phyloP scores from a whole-genome alignment of 2,797 vertebrate genomes.

The Numenius phaeopus region DNA sequence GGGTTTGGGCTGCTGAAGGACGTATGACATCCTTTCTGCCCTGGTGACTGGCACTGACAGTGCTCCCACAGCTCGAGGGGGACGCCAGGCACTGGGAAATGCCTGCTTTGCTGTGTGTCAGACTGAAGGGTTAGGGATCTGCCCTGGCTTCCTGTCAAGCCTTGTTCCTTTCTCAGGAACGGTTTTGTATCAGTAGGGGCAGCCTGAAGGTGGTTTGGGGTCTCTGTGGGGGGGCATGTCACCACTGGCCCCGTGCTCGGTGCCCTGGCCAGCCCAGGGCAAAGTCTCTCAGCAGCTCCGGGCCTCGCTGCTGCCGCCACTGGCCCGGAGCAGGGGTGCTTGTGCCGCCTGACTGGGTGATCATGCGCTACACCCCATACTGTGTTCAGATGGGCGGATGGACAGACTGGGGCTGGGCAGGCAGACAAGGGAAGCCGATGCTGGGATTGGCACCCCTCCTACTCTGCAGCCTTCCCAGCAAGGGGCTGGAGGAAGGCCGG shows the following conservation, averaged over 20 bases:
- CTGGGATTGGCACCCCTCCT: fast-evolving
- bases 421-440: fast-evolving
- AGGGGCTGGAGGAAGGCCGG: not conserved
- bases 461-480: fast-evolving
- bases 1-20: not conserved
- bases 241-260: fast-evolving
- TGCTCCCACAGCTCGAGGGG: fast-evolving
- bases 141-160: fast-evolving
- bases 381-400: fast-evolving
- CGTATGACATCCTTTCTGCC: not conserved
- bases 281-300: not conserved
- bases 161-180: not conserved
- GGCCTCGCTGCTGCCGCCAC: fast-evolving
- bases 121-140: not conserved
- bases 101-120: fast-evolving
- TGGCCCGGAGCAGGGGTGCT: fast-evolving
- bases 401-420: not conserved
- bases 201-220: not conserved
- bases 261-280: not conserved
- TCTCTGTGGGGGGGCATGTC: not conserved
- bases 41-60: not conserved
- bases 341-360: not conserved
- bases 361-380: fast-evolving
- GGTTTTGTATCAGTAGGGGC: not conserved
- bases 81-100: not conserved